Conservation (phyloP, 2,113 vertebrate species). For the Emydocephalus ijimae region DNA sequence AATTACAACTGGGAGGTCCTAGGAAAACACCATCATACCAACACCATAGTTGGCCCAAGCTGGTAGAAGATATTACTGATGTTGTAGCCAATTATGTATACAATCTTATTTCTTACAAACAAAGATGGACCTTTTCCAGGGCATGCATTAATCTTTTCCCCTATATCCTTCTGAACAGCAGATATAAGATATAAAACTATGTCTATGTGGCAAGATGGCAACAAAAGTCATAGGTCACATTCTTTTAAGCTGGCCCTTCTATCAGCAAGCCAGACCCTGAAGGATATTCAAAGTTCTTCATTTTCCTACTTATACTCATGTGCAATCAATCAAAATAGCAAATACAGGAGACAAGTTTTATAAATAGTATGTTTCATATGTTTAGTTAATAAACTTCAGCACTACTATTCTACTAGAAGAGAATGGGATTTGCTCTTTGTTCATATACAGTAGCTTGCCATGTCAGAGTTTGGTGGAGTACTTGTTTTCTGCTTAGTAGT, state of each 20-base stretch:
- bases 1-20: slow-evolving; percentile 11
- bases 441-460: too few relatives aligned
- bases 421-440: too few relatives aligned
- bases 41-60: not conserved
- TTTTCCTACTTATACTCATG: not conserved
- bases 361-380: too few relatives aligned
- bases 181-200: not conserved
- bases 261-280: not conserved
- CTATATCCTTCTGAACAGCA: not conserved
- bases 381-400: not conserved
- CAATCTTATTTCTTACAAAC: not conserved
- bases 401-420: too few relatives aligned
- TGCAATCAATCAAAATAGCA: not conserved
- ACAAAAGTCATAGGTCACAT: not conserved
- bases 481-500: too few relatives aligned
- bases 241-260: not conserved
- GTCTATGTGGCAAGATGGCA: not conserved
- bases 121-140: not conserved
- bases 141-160: not conserved
- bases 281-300: not conserved
- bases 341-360: not conserved
- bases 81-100: not conserved
- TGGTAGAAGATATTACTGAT: not conserved
- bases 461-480: too few relatives aligned
- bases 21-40: slow-evolving; percentile 4